Percentiles rank a stretch among this genome's conserved stretches.
phyloP scores from a whole-genome alignment of 2,113 vertebrate genomes.

The Crotophaga sulcirostris region DNA sequence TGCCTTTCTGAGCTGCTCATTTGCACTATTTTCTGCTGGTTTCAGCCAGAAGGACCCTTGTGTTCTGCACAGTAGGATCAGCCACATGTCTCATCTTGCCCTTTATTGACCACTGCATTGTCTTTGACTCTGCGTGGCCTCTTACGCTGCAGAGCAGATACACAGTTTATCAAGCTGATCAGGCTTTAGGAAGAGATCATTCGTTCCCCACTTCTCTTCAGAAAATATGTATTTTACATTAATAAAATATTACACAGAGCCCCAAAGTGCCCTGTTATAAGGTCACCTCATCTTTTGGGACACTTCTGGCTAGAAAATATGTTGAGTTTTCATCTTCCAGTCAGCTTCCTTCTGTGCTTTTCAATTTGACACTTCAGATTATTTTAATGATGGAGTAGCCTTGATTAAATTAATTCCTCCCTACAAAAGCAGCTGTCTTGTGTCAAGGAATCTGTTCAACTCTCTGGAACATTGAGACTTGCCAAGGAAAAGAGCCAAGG shows the following conservation, averaged over 20 bases:
- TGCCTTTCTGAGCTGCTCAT: background rate
- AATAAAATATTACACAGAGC: background rate
- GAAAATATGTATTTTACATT: background rate
- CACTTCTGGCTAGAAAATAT: background rate
- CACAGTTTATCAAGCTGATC: background rate
- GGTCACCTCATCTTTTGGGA: background rate
- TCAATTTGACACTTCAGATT: constrained; percentile 23
- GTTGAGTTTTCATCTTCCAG: background rate
- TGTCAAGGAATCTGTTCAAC: constrained; percentile 51
- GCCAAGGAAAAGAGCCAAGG: constrained; percentile 19
- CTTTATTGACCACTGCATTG: background rate
- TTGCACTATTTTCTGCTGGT: background rate
- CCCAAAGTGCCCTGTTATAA: background rate
- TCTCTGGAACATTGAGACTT: background rate
- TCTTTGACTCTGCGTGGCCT: background rate
- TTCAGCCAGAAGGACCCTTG: background rate
- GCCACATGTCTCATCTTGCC: accelerated
- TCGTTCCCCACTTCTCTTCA: background rate
- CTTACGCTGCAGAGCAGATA: background rate
- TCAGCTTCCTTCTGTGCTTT: background rate
- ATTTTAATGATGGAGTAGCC: constrained; percentile 41
- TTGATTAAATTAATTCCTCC: constrained; percentile 49
- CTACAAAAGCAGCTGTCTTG: constrained; percentile 30
- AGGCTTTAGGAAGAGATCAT: background rate
- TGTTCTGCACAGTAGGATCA: too few species aligned